Evolutionary conservation across 2,113 vertebrate genomes (phyloP), one percentile per base, ranked within the genome.

Genomic region (Solea senegalensis): DNA sequence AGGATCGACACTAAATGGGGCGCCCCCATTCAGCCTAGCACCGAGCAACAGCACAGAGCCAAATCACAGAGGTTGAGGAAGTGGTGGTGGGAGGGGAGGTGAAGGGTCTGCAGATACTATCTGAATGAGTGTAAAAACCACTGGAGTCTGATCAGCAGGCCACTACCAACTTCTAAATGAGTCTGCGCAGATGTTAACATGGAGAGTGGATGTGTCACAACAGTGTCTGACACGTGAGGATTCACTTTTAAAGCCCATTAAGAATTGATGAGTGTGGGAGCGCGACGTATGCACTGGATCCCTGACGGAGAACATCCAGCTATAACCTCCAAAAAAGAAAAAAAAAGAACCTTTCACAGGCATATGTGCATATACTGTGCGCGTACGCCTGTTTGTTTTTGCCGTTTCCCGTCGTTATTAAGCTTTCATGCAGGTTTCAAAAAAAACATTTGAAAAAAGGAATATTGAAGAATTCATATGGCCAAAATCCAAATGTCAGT

Each of bases 181-280:
- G n/a, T n/a, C n/a, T n/a, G n/a, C n/a, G n/a, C n/a, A n/a, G n/a
- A n/a, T n/a, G n/a, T n/a, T n/a, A n/a, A n/a, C n/a, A n/a, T n/a
- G n/a, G n/a, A 9, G 60, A 8, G 48, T 49, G 53, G 40, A 12
- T 61, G 51, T 34, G 82, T 81, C 68, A 48, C 4, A 46, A 8
- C 11, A 45, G 16, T 43, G 15, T 67, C 54, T 66, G 62, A 57
- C 34, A 10, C 0, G 16, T 48, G 34, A 34, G 34, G 34, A 34
- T 40, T 56, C 66, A 57, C 34, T 39, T 65, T 61, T 49, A 16
- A 75, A 54, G 44, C 34, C 27, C 57, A 80, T 80, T 65, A 86
- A 90, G 66, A 84, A 84, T 83, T 90, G 52, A 90, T 89, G 68
- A 85, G 65, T 10, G 81, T 84, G 83, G 65, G 82, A 79, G 75